Evolutionary conservation across 2,113 vertebrate genomes (phyloP).

Genomic region (Castor canadensis): DNA sequence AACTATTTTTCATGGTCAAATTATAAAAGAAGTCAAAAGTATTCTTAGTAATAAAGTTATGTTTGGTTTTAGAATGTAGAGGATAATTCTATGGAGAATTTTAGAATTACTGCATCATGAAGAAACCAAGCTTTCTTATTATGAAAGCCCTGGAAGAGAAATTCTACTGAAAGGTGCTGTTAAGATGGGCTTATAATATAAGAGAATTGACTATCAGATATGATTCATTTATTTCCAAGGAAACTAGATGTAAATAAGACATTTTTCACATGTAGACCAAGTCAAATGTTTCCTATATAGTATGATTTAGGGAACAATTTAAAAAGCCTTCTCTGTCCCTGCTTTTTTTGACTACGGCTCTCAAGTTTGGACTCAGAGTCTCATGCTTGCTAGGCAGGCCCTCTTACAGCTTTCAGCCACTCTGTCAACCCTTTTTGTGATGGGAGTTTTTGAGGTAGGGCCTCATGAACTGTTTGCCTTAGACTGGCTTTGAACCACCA

Average conservation of each 20-base stretch:
- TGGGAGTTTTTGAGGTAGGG: no score
- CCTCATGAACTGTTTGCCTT: no score
- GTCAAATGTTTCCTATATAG: not conserved
- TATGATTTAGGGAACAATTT: not conserved
- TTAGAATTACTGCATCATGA: not conserved
- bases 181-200: not conserved
- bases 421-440: no score
- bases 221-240: not conserved
- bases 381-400: no score
- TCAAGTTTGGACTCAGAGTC: no score
- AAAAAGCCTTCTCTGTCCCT: not conserved
- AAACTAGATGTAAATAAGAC: conserved; percentile 17
- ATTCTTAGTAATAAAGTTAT: not conserved
- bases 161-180: not conserved
- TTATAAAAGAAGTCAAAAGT: not conserved
- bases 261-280: not conserved
- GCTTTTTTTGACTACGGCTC: no score
- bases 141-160: not conserved
- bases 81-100: not conserved
- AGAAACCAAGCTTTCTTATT: not conserved
- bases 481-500: no score
- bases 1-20: not conserved
- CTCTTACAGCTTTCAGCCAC: no score
- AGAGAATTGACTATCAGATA: not conserved
- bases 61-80: not conserved